Base-by-base conservation (phyloP, 2,888 invertebrate genomes). In the Pimpla rufipes region DNA sequence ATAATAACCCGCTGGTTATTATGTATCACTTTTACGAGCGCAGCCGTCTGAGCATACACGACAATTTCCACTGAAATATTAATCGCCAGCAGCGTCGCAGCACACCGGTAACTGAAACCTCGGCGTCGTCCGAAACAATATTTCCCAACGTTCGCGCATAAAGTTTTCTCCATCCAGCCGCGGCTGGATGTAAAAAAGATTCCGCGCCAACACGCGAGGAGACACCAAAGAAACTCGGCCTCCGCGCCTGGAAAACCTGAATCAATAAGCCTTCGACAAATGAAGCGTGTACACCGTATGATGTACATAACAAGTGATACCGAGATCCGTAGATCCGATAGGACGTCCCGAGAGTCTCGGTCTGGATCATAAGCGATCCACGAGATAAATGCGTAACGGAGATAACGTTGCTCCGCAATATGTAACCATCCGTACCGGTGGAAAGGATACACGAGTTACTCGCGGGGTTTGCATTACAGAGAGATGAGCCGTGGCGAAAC, bases 401-500 rank as follows among this genome's bases (percentile, higher is more conserved):
- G 50, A 42, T 62, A 45, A 67, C 40, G 16, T 40, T 66, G 50
- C 59, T 67, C 29, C 29, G 29, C 29, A 29, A 76, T 67, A 67
- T 57, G 57, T n/a, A 57, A 2, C 23, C 5, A 57, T 57, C 11
- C n/a, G 37, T 7, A 10, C 16, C 4, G 59, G 59, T 71, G 47
- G 13, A 76, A 76, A 66, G 59, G 45, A 40, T 68, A 77, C 21
- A 42, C 21, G 57, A 71, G 18, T 40, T 35, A 50, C 50, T n/a
- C 8, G 50, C 45, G 29, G 29, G 52, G 79, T 76, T 75, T 75
- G 70, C 52, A 76, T 71, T 76, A 76, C 75, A 76, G 79, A 62
- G 71, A 79, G 79, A 83, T 76, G 79, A 79, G 73, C 79, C 62
- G 76, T 62, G 47, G 79, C 79, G 82, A 77, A 84, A 85, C 85